Evolutionary conservation across 2,888 invertebrate species (phyloP), one percentile per base, ranked within the genome.

Genomic region (Campopleginae sp.): DNA sequence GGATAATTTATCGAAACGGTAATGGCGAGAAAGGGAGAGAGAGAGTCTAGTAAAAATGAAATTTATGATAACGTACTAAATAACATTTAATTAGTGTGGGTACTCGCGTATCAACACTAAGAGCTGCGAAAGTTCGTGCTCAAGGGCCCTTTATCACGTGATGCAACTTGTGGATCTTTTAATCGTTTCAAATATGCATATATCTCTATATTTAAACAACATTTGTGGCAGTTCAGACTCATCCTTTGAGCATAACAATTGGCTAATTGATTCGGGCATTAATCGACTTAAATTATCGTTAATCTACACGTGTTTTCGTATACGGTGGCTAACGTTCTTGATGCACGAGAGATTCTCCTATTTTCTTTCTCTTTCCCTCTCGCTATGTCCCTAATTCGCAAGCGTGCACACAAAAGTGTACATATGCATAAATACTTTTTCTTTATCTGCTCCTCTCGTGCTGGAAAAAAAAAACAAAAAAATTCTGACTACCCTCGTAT

Each of bases 301-400:
- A 86, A 91, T 91, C 91, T 91, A 91, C 90, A 91, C 89, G 88
- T 90, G 90, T 90, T 87, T 86, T 58, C 75, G 78, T 74, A 82
- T 82, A 84, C 85, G 85, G 87, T 87, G 79, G 48, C 86, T 88
- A 89, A 89, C 87, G 78, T 88, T 88, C 88, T 80, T 87, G 86
- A 86, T 68, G 84, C 90, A 88, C 87, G 89, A 87, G 77, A 82
- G 58, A 23, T 72, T 68, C 44, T 42, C 74, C 75, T 63, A 68
- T 68, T 68, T 44, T 61, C 38, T 31, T 42, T 68, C 46, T 71
- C 17, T 72, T 51, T 61, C 65, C 27, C 42, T 46, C 51, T 48
- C 58, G 48, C 10, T 63, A 31, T 48, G 46, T 68, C 86, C 85
- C 88, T 88, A 89, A 88, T 75, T 87, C 81, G 85, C 72, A 17